Base-by-base conservation (phyloP, 2,113 vertebrate genomes). In the Micronycteris hirsuta region DNA sequence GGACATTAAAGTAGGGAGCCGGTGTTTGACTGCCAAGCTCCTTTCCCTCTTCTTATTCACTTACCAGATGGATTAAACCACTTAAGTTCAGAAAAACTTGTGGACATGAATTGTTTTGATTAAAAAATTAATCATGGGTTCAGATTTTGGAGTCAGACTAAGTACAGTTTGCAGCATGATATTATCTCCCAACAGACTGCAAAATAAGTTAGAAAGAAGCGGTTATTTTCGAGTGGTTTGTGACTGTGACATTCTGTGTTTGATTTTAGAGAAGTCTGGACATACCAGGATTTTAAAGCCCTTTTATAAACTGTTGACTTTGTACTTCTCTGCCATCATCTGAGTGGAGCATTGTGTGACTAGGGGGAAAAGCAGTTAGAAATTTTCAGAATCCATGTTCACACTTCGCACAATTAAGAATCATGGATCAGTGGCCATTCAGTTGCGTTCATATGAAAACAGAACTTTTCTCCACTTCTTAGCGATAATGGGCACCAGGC, bases 371-470 rank as follows among this genome's bases (percentile, higher is more conserved):
- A 45, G 26, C 10, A 43, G 33, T 86, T 93, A 1, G 77, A 97
- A 97, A 97, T 95, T 45, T 56, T 38, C 95, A 91, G 43, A 47
- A 91, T 97, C 89, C 41, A 31, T 91, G 78, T 93, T 97, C 94
- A 92, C 77, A 96, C 85, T 98, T 98, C 58, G 91, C 82, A 97
- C 89, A 98, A 36, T 97, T 98, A 97, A 95, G 96, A 97, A 93
- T 95, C 85, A 47, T 31, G 86, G 91, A 96, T 96, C 86, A 85
- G 67, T 97, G 86, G 68, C 97, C 96, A 85, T 97, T 97, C 80
- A 84, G 45, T 84, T 97, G 70, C 82, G 33, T 31, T 82, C 91
- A 63, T 84, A 83, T 96, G 92, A 97, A 98, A 96, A 4, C 78
- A 97, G 83, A 97, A 96, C 78, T 97, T 97, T 96, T 96, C 97